phyloP scores from a whole-genome alignment of 1,140 invertebrate genomes.

The Tetramorium simillimum region DNA sequence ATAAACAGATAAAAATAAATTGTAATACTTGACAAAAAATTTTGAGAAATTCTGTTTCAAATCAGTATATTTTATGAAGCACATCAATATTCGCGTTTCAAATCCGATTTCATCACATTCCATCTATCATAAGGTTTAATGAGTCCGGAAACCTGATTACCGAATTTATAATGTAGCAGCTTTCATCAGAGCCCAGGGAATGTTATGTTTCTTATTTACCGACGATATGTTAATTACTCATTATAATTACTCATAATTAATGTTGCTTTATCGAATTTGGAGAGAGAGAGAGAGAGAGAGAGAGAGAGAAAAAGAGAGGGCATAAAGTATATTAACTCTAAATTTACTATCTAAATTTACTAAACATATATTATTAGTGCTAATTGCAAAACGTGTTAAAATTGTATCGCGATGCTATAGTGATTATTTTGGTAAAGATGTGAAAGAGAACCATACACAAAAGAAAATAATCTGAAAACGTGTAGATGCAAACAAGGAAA shows the following conservation, averaged over 20 bases:
- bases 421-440: slow-evolving; percentile 11
- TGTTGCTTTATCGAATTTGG: slow-evolving; percentile 19
- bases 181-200: slow-evolving; percentile 1
- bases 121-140: slow-evolving; percentile 25
- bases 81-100: not conserved
- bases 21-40: not conserved
- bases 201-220: slow-evolving; percentile 51
- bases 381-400: slow-evolving; percentile 17
- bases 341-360: slow-evolving; percentile 34
- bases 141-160: slow-evolving; percentile 51
- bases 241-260: slow-evolving; percentile 54
- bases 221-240: slow-evolving; percentile 23
- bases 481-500: not conserved
- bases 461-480: not conserved
- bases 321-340: not conserved
- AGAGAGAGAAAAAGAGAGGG: not conserved
- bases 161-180: slow-evolving; percentile 42
- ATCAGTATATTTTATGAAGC: slow-evolving; percentile 7
- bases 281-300: not conserved
- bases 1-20: not conserved
- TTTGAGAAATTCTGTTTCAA: not conserved
- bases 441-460: not conserved
- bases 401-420: not conserved
- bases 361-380: not conserved
- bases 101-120: slow-evolving; percentile 9